phyloP scores from a whole-genome alignment of 2,113 vertebrate genomes.

The Hippocampus zosterae region DNA sequence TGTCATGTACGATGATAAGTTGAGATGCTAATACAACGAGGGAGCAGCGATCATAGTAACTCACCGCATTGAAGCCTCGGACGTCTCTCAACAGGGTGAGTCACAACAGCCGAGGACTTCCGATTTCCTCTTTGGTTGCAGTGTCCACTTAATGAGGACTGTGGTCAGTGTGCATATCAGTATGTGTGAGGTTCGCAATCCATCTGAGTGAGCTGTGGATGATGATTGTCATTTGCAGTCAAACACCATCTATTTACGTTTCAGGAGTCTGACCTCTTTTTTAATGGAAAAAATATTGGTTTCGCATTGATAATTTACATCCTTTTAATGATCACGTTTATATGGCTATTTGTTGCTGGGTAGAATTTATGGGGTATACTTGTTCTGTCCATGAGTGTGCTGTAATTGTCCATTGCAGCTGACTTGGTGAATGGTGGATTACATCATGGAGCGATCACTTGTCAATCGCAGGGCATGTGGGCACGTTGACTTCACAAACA shows the following conservation, averaged over 20 bases:
- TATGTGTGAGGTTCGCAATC: not conserved
- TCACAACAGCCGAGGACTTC: constrained; percentile 23
- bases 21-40: constrained; percentile 5
- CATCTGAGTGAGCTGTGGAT: not conserved
- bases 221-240: not conserved
- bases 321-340: too few relatives aligned
- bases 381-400: too few relatives aligned
- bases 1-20: constrained; percentile 8
- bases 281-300: too few relatives aligned
- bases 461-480: not conserved
- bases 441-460: not conserved
- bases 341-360: too few relatives aligned
- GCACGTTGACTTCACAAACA: not conserved
- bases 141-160: constrained; percentile 9
- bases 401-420: not conserved
- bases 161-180: not conserved
- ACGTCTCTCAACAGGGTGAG: constrained; percentile 18
- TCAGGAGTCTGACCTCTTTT: too few relatives aligned
- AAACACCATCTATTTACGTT: too few relatives aligned
- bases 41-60: constrained; percentile 27
- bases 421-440: not conserved
- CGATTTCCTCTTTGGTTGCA: not conserved
- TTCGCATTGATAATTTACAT: too few relatives aligned
- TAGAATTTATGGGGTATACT: too few relatives aligned
- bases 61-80: constrained; percentile 25